Base-by-base conservation (phyloP, 2,113 vertebrate genomes). In the Leuciscus idus region DNA sequence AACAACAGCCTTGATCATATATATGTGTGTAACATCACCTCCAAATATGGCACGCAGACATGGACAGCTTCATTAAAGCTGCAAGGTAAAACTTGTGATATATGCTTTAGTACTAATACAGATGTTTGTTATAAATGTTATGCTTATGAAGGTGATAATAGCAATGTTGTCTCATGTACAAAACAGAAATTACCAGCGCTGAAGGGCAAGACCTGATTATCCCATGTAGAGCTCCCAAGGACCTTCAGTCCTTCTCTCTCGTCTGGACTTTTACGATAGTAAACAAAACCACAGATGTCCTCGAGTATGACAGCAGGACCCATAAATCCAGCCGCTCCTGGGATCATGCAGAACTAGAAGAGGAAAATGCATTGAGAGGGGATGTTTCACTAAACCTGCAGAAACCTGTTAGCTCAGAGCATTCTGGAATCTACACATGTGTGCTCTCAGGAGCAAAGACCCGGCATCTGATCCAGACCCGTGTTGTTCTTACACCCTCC, bases 21-120 rank as follows among this genome's bases (percentile, higher is more conserved):
- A 73, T 96, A 94, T 84, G 26, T 11, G 83, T 87, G 95, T 86
- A 43, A 30, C 70, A 90, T 93, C 77, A 74, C 84, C 57, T 26
- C 90, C 19, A 88, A 84, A 75, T 90, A 90, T 3, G 61, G 84
- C 17, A 46, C 86, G 1, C 87, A 92, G 28, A 62, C 73, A 6
- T 95, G 93, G 94, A 72, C 2, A 15, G 92, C 92, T 57, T 80
- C 75, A 75, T 94, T 94, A 91, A 91, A 76, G 28, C 89, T 89
- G 83, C 79, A 85, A 93, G 94, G 94, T 95, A 83, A 21, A 52
- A 39, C 3, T 4, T 76, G 0, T 11, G 1, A 79, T 28, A 79
- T 19, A 81, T 39, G 57, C 30, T 36, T 23, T 17, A 28, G 28
- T 61, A 70, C 7, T 23, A 57, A 57, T 21, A 57, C 55, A 57